phyloP scores from a whole-genome alignment of 2,888 invertebrate species.

The Xylota sylvarum region DNA sequence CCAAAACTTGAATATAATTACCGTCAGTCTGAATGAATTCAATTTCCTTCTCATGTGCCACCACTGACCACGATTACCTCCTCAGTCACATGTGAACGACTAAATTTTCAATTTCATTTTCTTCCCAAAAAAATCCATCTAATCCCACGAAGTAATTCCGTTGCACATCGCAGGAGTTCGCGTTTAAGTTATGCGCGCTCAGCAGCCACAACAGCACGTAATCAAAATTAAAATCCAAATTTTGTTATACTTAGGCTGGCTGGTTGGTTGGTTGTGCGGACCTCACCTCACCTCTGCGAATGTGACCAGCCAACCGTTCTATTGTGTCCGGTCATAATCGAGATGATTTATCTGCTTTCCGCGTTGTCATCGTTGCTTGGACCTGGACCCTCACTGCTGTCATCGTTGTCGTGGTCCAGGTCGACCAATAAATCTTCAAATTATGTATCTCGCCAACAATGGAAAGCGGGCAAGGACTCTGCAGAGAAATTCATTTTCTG shows the following conservation, averaged over 20 bases:
- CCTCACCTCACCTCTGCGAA: not conserved
- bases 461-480: conserved; percentile 5
- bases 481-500: conserved; percentile 44
- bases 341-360: conserved; percentile 72
- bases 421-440: conserved; percentile 72
- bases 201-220: conserved; percentile 53
- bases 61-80: conserved; percentile 12
- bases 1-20: conserved; percentile 47
- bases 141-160: conserved; percentile 44
- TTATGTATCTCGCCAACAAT: conserved; percentile 50
- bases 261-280: not conserved
- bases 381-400: conserved; percentile 51
- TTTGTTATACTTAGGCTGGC: conserved; percentile 24
- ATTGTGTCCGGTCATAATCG: conserved; percentile 66
- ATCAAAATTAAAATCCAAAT: conserved; percentile 72
- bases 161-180: conserved; percentile 50
- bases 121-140: conserved; percentile 38
- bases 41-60: conserved; percentile 37
- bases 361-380: conserved; percentile 60
- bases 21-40: conserved; percentile 38
- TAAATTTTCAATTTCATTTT: conserved; percentile 52
- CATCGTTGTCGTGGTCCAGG: conserved; percentile 64
- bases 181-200: conserved; percentile 63
- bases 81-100: conserved; percentile 33
- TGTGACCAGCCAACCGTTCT: conserved; percentile 68